Base-by-base conservation (phyloP, 2,888 invertebrate genomes). In the Aspidiotus rigidus region DNA sequence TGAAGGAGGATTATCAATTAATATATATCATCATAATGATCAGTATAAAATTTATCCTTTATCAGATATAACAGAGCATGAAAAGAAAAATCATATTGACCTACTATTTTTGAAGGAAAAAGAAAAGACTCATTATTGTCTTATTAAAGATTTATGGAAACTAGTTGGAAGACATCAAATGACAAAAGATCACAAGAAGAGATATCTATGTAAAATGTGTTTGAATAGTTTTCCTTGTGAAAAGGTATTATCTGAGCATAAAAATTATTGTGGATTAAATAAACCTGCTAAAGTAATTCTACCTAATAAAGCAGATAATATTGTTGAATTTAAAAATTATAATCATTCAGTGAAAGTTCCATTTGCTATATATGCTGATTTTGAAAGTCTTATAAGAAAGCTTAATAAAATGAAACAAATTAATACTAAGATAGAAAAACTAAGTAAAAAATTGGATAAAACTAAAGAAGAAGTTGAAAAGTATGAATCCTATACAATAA, bases 1-100 rank as follows among this genome's bases (percentile, higher is more conserved):
- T 61, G 61, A 61, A 39, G 61, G 61, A 61, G 41, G 61, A 61
- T 61, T 61, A 61, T 61, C 61, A 61, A 41, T 61, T 17, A 61
- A 61, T 61, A 15, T 61, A 41, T 8, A 61, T 61, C 41, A 61
- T 61, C 61, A 39, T 61, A 61, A 61, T 39, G 39, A 61, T 61
- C 17, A 10, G 10, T 61, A 61, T 39, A 61, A 61, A 28, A 61
- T 61, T 17, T n/a, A 17, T 39, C n/a, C 61, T 28, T 61, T 61
- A 61, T 61, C 61, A 61, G 17, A 57, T 57, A 61, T 61, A 61
- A 61, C 61, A 61, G 39, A 61, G 39, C 10, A 61, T 61, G 39
- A 61, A 61, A 61, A 61, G 61, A 56, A 61, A 39, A 61, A 61
- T 61, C 61, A 41, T 61, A 61, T 17, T 61, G 41, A 61, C 17